These are phyloP conservation scores for Chionoecetes opilio DNA, from an alignment of 1,140 invertebrate genomes.

Conservation along the genomic window DNA sequence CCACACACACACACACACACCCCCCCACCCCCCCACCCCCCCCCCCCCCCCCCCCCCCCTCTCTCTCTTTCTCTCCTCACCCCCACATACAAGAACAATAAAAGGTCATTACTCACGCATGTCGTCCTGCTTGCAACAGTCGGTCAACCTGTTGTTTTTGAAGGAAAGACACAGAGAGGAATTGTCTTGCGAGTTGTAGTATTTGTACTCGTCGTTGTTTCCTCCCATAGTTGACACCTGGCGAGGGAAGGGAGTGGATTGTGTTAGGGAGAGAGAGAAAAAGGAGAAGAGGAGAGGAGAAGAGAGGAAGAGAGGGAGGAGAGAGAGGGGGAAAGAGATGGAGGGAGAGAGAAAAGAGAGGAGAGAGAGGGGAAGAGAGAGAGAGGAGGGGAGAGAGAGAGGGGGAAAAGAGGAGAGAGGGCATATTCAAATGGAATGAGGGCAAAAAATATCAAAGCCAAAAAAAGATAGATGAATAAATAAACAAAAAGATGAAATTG, in stretches of 20 bases:
- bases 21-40: background rate
- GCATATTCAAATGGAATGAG: no score
- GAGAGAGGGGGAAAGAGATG: no score
- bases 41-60: background rate
- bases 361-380: background rate
- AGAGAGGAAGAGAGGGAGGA: background rate
- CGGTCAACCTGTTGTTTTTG: background rate
- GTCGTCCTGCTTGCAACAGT: slow-evolving; percentile 13
- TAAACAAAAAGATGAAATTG: no score
- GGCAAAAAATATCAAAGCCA: no score
- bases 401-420: no score
- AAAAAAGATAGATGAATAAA: no score
- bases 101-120: background rate
- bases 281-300: background rate
- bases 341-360: background rate
- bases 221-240: slow-evolving; percentile 13
- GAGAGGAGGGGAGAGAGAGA: background rate
- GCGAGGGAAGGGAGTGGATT: background rate
- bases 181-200: background rate
- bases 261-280: background rate
- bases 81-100: no score
- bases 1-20: no score
- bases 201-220: background rate
- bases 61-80: no score
- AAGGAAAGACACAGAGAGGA: background rate